Conservation (phyloP, 1,140 invertebrate genomes). For the Neuroterus valhalla region DNA sequence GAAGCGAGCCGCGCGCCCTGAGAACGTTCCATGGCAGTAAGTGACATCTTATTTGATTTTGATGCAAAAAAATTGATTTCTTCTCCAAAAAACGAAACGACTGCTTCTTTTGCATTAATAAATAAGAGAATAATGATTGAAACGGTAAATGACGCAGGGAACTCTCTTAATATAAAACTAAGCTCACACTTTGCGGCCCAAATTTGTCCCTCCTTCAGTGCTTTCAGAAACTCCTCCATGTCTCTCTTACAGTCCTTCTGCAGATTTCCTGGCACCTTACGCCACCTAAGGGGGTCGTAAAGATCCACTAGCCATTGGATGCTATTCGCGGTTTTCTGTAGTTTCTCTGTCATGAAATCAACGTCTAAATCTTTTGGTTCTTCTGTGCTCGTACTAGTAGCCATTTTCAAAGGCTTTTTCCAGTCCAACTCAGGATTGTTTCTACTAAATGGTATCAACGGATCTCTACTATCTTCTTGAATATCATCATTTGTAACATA, state of each 20-base stretch:
- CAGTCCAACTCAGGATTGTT: conserved; percentile 72
- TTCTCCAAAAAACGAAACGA: too few relatives aligned
- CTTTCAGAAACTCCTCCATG: conserved; percentile 76
- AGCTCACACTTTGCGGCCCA: conserved; percentile 85
- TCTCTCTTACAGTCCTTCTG: conserved; percentile 74
- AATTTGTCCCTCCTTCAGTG: conserved; percentile 76
- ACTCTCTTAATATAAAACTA: background rate
- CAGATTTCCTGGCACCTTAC: conserved; percentile 70
- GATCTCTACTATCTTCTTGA: conserved; percentile 30
- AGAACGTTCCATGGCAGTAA: too few relatives aligned
- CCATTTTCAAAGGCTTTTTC: conserved; percentile 62
- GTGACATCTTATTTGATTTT: conserved; percentile 9
- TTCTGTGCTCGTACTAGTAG: conserved; percentile 51
- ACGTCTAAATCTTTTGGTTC: conserved; percentile 61
- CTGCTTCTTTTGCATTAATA: too few relatives aligned
- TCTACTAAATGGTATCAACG: conserved; percentile 60
- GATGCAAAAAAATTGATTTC: background rate
- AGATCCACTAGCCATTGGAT: conserved; percentile 80
- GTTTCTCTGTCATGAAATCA: conserved; percentile 67
- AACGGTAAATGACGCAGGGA: background rate
- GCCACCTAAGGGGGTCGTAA: conserved; percentile 81
- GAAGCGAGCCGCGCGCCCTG: too few relatives aligned
- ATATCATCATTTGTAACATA: background rate
- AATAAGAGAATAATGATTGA: too few relatives aligned
- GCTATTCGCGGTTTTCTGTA: conserved; percentile 65